Base-by-base conservation (phyloP, 2,888 invertebrate species). In the Drosophila birchii region DNA sequence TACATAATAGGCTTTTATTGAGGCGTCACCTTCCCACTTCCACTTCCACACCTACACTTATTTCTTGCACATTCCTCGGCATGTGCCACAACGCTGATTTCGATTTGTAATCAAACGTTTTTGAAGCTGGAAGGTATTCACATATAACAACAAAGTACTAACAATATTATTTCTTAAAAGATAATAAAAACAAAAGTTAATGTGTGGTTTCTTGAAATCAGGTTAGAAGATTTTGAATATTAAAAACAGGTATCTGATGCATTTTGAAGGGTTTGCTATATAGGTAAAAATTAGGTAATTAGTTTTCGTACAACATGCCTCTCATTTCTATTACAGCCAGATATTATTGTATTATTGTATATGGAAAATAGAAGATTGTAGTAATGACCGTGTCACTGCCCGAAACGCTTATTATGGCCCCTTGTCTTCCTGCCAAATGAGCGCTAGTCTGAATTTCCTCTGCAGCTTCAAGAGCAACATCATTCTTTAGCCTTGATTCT, bases 401-500 rank as follows among this genome's bases (percentile, higher is more conserved):
- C 51, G 51, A 53, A 53, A 53, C 51, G 51, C 51, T 53, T 53
- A 53, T 53, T 53, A 53, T 53, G 51, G 51, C 51, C 51, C 51
- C 51, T 53, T 53, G 51, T 53, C 51, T 53, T 53, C 51, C 51
- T 53, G 51, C 51, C 51, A 53, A 53, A 53, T 53, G 34, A 53
- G 51, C 51, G 34, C 51, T 53, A 53, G 51, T 53, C 51, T 53
- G 51, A 53, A 36, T 53, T 34, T 23, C 34, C 51, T 53, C 20
- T 23, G 34, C 34, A 36, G 51, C 51, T 53, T 53, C 51, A 34
- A 23, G 51, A 53, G 51, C 51, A 20, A 23, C 51, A 53, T 53
- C 51, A 53, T 23, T 34, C 20, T 34, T 20, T 34, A 16, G 51
- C 34, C 51, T 20, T 20, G 14, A 53, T 36, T 53, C 34, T 23